A percentile compares a stretch with the other conserved stretches of the same genome.
These are phyloP conservation scores for Aptenodytes forsteri DNA, from an alignment of 2,113 vertebrate genomes.

Conservation along the genomic window DNA sequence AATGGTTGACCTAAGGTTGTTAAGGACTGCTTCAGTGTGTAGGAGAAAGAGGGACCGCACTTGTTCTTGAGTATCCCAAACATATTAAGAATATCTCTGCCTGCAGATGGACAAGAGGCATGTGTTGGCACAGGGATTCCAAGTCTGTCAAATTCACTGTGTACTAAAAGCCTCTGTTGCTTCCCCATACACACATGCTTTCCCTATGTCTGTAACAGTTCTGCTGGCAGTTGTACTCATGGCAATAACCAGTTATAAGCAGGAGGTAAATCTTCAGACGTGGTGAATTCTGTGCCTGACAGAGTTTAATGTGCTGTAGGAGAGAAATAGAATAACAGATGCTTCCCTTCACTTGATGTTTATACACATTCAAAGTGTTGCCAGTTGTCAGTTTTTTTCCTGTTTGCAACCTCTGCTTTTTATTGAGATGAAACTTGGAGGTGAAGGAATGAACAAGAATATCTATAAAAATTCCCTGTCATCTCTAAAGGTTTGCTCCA, in stretches of 20 bases:
- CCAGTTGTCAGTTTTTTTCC: not conserved
- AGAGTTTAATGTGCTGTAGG: not conserved
- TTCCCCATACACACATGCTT: not conserved
- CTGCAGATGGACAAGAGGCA: not conserved
- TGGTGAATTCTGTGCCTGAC: not conserved
- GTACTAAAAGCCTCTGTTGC: not conserved
- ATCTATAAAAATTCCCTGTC: not conserved
- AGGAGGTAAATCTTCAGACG: not conserved
- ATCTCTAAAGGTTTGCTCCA: not conserved
- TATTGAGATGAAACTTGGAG: not conserved
- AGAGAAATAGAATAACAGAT: not conserved
- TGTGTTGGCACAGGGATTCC: not conserved
- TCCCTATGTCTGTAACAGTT: not conserved
- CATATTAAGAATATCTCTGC: not conserved
- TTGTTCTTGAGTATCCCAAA: not conserved
- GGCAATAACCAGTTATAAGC: not conserved
- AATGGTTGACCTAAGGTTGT: not conserved
- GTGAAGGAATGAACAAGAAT: not conserved
- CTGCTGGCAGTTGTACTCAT: not conserved
- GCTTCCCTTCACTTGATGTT: not conserved
- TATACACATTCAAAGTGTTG: not conserved
- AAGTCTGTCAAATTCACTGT: not conserved
- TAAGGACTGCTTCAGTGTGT: not conserved
- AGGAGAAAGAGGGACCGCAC: not conserved
- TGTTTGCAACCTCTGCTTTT: not conserved